A percentile compares a stretch with the other conserved stretches of the same genome.
These are phyloP conservation scores for Neodontobutis hainanensis DNA, from an alignment of 2,113 vertebrate genomes.

Conservation along the genomic window DNA sequence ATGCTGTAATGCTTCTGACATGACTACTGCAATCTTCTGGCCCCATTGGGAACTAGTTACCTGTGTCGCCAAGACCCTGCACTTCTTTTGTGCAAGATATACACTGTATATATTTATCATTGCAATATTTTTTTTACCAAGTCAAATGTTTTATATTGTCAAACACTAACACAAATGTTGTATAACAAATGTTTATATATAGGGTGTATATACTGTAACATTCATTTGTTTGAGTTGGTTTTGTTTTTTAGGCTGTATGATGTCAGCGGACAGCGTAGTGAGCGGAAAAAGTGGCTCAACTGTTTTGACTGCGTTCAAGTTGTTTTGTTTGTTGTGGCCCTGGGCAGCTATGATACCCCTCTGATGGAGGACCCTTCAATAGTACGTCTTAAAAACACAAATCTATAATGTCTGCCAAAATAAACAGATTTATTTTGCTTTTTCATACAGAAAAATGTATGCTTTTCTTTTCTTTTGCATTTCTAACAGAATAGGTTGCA, in stretches of 20 bases:
- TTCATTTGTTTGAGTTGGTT: background rate
- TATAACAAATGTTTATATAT: too few relatives aligned
- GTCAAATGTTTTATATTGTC: background rate
- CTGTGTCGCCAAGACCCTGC: slow-evolving; percentile 67
- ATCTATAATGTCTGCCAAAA: background rate
- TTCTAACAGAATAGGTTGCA: slow-evolving; percentile 66
- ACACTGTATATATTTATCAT: background rate
- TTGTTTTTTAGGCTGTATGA: slow-evolving; percentile 71
- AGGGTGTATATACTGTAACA: too few relatives aligned
- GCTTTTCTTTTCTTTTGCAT: background rate
- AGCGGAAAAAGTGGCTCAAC: slow-evolving; percentile 76
- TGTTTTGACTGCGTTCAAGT: slow-evolving; percentile 76
- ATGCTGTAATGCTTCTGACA: slow-evolving; percentile 50
- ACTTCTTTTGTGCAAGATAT: slow-evolving; percentile 13
- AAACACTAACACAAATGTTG: too few relatives aligned
- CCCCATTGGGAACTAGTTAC: slow-evolving; percentile 59
- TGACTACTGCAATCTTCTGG: slow-evolving; percentile 50
- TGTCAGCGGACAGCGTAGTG: slow-evolving; percentile 72
- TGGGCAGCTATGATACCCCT: slow-evolving; percentile 74
- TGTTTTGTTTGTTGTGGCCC: slow-evolving; percentile 73
- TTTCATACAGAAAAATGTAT: background rate
- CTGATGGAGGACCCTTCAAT: slow-evolving; percentile 43
- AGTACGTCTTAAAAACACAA: slow-evolving; percentile 42
- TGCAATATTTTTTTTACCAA: slow-evolving; percentile 14
- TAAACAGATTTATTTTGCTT: background rate